Conservation (phyloP, 2,888 invertebrate genomes). For the Dexiosoma caninum region DNA sequence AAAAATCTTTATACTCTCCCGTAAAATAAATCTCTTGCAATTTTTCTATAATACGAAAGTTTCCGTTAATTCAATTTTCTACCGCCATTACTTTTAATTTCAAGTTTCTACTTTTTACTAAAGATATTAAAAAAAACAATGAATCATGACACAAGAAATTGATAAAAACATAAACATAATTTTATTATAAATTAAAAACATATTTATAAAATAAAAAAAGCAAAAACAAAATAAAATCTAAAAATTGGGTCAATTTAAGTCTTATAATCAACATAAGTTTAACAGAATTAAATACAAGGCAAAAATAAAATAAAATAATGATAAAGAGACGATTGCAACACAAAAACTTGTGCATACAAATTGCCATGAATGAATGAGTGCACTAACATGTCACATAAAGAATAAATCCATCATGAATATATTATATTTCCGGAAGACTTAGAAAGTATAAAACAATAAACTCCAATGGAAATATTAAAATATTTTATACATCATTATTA, state of each 20-base stretch:
- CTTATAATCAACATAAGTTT: conserved; percentile 50
- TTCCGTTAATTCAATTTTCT: not conserved
- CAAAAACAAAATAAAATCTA: not conserved
- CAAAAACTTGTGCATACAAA: not conserved
- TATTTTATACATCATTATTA: not conserved
- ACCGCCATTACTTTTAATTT: not conserved
- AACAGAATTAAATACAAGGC: conserved; percentile 31
- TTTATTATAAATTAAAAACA: conserved; percentile 14
- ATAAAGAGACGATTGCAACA: conserved; percentile 33
- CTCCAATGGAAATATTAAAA: too few relatives aligned
- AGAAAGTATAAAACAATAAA: conserved; percentile 25
- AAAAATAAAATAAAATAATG: conserved; percentile 11
- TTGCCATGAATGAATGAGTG: conserved; percentile 15
- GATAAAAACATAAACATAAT: conserved; percentile 39
- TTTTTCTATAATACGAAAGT: not conserved
- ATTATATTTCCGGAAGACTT: conserved; percentile 68
- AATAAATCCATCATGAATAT: conserved; percentile 47
- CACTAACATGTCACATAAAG: not conserved
- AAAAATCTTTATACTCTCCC: not conserved
- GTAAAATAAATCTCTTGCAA: not conserved
- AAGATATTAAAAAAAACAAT: conserved; percentile 12
- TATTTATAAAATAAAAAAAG: conserved; percentile 22
- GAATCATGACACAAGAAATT: not conserved
- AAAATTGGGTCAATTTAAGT: conserved; percentile 54
- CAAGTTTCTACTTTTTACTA: not conserved